phyloP scores from a whole-genome alignment of 2,888 invertebrate genomes.

The Lycia hirtaria region DNA sequence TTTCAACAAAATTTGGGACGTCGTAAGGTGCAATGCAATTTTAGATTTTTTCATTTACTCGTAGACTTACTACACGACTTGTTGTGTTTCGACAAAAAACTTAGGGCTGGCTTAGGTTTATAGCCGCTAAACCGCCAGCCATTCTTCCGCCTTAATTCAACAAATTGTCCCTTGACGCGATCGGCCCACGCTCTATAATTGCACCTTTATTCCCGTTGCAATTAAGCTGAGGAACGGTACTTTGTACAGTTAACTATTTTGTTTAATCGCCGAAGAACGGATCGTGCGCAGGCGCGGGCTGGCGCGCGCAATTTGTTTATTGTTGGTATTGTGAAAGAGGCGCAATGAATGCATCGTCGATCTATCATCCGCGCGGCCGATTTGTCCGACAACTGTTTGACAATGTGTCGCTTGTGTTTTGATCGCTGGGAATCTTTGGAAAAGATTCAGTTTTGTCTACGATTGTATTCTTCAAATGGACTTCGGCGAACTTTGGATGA shows the following conservation, averaged over 20 bases:
- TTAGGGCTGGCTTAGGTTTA: neutral
- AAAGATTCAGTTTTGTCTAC: neutral
- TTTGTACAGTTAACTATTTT: constrained; percentile 43
- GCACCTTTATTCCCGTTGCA: constrained; percentile 24
- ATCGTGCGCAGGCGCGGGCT: constrained; percentile 37
- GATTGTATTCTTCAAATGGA: too few species aligned
- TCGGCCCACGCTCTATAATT: constrained; percentile 21
- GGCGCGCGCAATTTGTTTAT: constrained; percentile 36
- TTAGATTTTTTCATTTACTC: too few species aligned
- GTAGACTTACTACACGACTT: too few species aligned
- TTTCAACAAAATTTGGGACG: too few species aligned
- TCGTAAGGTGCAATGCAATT: too few species aligned
- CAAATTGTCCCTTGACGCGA: constrained; percentile 9
- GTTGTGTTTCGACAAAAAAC: too few species aligned
- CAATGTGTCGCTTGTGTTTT: neutral
- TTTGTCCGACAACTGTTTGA: constrained; percentile 18
- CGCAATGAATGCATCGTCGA: constrained; percentile 33
- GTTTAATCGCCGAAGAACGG: constrained; percentile 42
- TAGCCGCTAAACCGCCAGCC: neutral
- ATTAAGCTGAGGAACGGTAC: constrained; percentile 37
- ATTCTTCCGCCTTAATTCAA: neutral
- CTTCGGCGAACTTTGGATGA: too few species aligned
- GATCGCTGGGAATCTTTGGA: neutral
- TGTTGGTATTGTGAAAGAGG: constrained; percentile 39
- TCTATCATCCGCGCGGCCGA: constrained; percentile 30